Percentiles rank a stretch among this genome's conserved stretches.
phyloP scores from a whole-genome alignment of 2,888 invertebrate genomes.

The Drosophila quasianomalipes region DNA sequence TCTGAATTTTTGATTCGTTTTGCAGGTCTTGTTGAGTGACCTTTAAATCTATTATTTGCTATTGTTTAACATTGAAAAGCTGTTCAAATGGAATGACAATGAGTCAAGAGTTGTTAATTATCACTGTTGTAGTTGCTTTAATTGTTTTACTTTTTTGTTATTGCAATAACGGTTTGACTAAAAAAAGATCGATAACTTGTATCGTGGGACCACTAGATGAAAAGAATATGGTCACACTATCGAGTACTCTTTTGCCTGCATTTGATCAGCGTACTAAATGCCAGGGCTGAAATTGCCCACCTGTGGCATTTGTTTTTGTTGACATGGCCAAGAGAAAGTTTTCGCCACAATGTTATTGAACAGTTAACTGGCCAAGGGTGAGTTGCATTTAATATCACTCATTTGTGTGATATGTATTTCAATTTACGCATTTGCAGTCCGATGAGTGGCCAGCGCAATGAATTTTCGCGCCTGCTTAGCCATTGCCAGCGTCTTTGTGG shows the following conservation, averaged over 20 bases:
- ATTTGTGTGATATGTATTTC: not conserved
- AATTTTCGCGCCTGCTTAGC: constrained; percentile 88
- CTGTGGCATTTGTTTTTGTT: constrained; percentile 45
- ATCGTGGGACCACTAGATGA: no score
- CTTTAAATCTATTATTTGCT: not conserved
- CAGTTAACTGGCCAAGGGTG: constrained; percentile 21
- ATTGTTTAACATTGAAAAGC: not conserved
- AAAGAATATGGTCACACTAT: not conserved
- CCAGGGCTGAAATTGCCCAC: constrained; percentile 31
- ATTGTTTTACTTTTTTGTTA: not conserved
- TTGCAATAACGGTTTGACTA: not conserved
- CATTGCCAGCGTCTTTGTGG: constrained; percentile 91
- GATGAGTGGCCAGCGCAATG: constrained; percentile 71
- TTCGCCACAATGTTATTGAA: constrained; percentile 5
- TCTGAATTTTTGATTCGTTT: not conserved
- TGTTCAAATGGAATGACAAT: not conserved
- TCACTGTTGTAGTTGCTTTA: not conserved
- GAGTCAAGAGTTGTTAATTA: not conserved
- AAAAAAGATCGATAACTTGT: not conserved
- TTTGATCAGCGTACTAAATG: constrained; percentile 4
- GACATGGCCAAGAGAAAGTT: constrained; percentile 48
- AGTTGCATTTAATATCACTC: not conserved
- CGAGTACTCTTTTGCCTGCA: not conserved
- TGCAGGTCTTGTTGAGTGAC: not conserved
- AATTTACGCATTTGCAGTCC: constrained; percentile 6